Conservation (phyloP, 2,797 vertebrate species). For the Onychomys arenicola region DNA sequence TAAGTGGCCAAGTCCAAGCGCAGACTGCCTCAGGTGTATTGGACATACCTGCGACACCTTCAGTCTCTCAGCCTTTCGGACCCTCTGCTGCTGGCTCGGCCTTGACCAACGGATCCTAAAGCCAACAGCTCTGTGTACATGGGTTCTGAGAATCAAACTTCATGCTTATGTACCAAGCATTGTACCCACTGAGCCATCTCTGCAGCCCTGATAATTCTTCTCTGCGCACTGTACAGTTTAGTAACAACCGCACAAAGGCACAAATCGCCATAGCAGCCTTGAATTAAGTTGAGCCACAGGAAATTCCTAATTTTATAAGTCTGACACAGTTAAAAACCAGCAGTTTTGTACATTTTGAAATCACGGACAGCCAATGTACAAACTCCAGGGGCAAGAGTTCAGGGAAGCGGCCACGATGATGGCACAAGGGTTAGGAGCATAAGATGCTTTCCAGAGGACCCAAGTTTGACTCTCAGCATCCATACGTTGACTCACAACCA, state of each 20-base stretch:
- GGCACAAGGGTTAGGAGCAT: too few species aligned
- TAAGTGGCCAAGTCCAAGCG: background rate
- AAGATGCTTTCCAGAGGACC: background rate
- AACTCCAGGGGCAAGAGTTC: background rate
- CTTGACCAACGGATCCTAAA: background rate
- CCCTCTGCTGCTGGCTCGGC: background rate
- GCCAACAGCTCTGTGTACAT: background rate
- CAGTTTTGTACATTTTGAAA: background rate
- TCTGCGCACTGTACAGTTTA: fast-evolving
- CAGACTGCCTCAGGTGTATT: too few species aligned
- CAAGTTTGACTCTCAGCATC: too few species aligned
- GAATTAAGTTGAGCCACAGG: background rate
- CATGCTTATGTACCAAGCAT: background rate
- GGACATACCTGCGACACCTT: background rate
- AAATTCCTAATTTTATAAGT: background rate
- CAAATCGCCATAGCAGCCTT: background rate
- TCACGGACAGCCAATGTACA: background rate
- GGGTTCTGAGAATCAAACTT: background rate
- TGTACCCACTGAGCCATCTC: background rate
- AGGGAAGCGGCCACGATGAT: background rate
- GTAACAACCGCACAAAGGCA: background rate
- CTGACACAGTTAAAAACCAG: background rate
- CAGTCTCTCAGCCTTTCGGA: background rate
- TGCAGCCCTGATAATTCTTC: background rate
- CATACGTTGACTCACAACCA: background rate